Percentiles rank a stretch among this genome's conserved stretches.
These are phyloP conservation scores for Rattus norvegicus DNA, from an alignment of 2,113 vertebrate genomes.

Conservation along the genomic window GRCr8 NC_086024.1:91295501-91296000, in stretches of 20 bases:
- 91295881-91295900: constrained; percentile 30
- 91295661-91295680: neutral
- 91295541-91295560: neutral
- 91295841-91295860: neutral
- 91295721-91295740: neutral
- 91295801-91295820: neutral
- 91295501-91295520: neutral
- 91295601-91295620: neutral
- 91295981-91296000: neutral
- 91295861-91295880: constrained; percentile 17
- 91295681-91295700: neutral
- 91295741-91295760: neutral
- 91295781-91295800: accelerated
- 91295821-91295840: neutral
- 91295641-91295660: neutral
- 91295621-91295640: accelerated
- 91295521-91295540: constrained; percentile 34
- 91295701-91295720: neutral
- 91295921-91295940: neutral
- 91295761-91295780: neutral
- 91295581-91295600: neutral
- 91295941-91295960: constrained; percentile 31
- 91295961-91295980: neutral
- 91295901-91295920: neutral
- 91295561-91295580: neutral